Percentiles rank a stretch among this genome's conserved stretches.
These are phyloP conservation scores for Bugulina stolonifera DNA, from an alignment of 2,888 invertebrate genomes.

Conservation along the genomic window DNA sequence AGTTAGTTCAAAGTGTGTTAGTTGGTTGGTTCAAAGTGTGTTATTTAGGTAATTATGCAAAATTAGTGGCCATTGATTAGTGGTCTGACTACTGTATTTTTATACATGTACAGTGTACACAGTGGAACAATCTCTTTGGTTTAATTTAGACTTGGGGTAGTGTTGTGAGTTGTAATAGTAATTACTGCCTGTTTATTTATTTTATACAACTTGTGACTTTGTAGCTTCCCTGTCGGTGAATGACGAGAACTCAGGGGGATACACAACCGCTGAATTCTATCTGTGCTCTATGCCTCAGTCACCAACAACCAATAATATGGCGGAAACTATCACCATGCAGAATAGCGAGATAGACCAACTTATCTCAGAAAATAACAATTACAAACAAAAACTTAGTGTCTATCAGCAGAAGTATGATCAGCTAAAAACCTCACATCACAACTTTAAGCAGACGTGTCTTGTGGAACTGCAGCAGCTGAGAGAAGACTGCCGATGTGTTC, in stretches of 20 bases:
- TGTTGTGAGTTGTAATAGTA: too few species aligned
- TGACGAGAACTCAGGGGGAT: conserved; percentile 58
- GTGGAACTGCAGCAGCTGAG: background rate
- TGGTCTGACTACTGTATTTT: too few species aligned
- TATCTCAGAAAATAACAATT: background rate
- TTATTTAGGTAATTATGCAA: too few species aligned
- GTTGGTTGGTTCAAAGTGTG: too few species aligned
- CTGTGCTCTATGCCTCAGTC: conserved; percentile 51
- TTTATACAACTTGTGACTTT: too few species aligned
- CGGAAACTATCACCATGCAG: background rate
- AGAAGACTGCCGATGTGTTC: background rate
- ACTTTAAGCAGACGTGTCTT: too few species aligned
- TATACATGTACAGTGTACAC: too few species aligned
- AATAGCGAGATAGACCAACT: conserved; percentile 5
- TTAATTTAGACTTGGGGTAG: too few species aligned
- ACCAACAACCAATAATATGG: background rate
- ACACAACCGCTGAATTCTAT: conserved; percentile 76
- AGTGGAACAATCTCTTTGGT: too few species aligned
- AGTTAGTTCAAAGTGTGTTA: too few species aligned
- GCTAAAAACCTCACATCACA: background rate
- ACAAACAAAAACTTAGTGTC: background rate
- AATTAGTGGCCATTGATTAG: too few species aligned
- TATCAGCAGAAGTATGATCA: background rate
- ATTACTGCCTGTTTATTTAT: too few species aligned
- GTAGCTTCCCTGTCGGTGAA: conserved; percentile 37